phyloP scores from a whole-genome alignment of 2,797 vertebrate genomes.

The Buphagus erythrorhynchus region DNA sequence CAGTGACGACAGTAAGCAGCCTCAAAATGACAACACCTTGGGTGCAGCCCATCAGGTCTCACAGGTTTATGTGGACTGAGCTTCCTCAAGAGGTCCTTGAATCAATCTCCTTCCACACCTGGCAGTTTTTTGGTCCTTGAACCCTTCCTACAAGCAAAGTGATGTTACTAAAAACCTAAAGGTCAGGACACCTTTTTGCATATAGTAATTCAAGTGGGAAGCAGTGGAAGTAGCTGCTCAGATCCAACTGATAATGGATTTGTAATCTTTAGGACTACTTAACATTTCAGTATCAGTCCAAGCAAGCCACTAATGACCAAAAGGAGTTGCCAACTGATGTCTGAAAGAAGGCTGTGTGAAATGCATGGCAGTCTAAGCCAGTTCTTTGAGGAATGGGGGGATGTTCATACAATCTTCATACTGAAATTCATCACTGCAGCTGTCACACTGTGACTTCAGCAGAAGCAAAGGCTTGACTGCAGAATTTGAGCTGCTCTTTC shows the following conservation, averaged over 20 bases:
- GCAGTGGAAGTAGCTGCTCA: background rate
- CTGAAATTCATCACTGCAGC: background rate
- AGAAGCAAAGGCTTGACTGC: background rate
- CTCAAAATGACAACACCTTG: background rate
- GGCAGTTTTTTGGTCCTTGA: background rate
- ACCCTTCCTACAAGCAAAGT: background rate
- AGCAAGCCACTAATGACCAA: background rate
- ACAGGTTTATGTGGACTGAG: background rate
- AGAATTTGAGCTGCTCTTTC: background rate
- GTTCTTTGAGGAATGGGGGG: background rate
- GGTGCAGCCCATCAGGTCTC: background rate
- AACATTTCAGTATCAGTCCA: background rate
- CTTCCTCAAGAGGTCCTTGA: background rate
- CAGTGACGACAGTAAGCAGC: background rate
- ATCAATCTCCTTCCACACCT: background rate
- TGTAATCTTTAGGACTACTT: background rate
- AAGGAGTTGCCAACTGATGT: background rate
- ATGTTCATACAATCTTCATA: background rate
- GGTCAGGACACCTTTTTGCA: background rate
- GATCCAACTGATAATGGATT: background rate
- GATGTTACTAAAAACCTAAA: background rate
- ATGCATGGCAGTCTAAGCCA: background rate
- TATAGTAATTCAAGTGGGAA: background rate
- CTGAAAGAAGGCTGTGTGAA: background rate
- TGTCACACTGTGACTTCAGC: background rate